Evolutionary conservation across 2,888 invertebrate genomes (phyloP).

Genomic region (Orchesella flavescens): DNA sequence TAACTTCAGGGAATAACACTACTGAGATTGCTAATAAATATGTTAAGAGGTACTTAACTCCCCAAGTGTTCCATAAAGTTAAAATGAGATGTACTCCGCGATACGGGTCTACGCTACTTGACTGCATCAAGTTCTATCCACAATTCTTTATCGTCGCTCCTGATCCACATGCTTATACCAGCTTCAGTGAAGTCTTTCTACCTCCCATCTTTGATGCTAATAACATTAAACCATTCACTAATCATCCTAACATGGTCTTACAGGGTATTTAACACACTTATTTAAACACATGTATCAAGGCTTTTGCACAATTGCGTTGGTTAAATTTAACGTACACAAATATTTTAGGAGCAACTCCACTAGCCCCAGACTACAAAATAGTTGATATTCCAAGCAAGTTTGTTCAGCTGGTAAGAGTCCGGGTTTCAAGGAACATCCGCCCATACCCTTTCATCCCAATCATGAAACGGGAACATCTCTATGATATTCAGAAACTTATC

Average conservation of each 20-base stretch:
- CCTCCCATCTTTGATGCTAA: conserved; percentile 85
- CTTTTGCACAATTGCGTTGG: too few relatives aligned
- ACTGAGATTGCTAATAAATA: conserved; percentile 73
- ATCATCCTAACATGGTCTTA: conserved; percentile 42
- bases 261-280: conserved; percentile 18
- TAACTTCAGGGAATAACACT: conserved; percentile 62
- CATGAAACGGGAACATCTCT: conserved; percentile 64
- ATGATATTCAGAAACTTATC: conserved; percentile 52
- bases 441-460: conserved; percentile 67
- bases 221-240: background rate
- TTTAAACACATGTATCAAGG: conserved; percentile 9
- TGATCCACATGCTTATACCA: conserved; percentile 88
- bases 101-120: conserved; percentile 87
- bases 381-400: conserved; percentile 69
- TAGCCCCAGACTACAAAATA: conserved; percentile 54
- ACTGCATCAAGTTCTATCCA: conserved; percentile 81
- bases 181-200: conserved; percentile 87
- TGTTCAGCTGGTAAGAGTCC: conserved; percentile 64
- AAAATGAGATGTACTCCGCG: conserved; percentile 82
- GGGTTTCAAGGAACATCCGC: conserved; percentile 65
- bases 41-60: conserved; percentile 84
- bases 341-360: background rate
- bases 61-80: conserved; percentile 82
- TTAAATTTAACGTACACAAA: too few relatives aligned
- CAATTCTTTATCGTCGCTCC: conserved; percentile 76